These are phyloP conservation scores for Trachelus iudaicus DNA, from an alignment of 2,888 invertebrate genomes.

Conservation along the genomic window DNA sequence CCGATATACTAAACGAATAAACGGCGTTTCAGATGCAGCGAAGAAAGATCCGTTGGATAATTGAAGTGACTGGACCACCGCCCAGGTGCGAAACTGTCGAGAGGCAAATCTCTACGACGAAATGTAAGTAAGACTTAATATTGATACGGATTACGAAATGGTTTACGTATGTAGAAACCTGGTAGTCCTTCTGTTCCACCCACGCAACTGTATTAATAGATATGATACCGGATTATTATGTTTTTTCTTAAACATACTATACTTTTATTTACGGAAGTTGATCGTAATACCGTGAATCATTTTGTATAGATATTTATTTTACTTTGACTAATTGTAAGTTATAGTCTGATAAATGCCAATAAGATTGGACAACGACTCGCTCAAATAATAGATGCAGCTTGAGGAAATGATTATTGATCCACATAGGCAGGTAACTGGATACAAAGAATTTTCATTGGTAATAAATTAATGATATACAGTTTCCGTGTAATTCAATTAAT, in stretches of 20 bases:
- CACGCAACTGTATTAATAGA: not conserved
- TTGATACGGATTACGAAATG: not conserved
- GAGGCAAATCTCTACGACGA: constrained; percentile 67
- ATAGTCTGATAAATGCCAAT: not conserved
- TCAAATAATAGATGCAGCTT: not conserved
- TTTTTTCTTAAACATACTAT: not conserved
- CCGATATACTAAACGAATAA: not conserved
- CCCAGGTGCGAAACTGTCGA: constrained; percentile 66
- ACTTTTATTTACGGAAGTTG: not conserved
- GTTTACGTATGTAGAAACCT: not conserved
- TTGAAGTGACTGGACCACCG: constrained; percentile 67
- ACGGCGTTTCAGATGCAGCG: constrained; percentile 45
- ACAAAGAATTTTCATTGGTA: not conserved
- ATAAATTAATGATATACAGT: not conserved
- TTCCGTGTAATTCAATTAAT: not conserved
- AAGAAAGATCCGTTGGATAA: constrained; percentile 69
- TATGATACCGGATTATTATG: not conserved
- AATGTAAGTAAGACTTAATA: constrained; percentile 64
- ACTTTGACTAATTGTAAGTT: not conserved
- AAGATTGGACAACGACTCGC: not conserved
- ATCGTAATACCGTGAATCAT: no score
- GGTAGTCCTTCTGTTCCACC: not conserved
- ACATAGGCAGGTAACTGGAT: not conserved
- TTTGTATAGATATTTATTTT: no score
- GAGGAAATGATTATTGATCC: not conserved